A percentile compares a stretch with the other conserved stretches of the same genome.
Conservation (phyloP, 2,888 invertebrate species). For the Criorhina ranunculi region DNA sequence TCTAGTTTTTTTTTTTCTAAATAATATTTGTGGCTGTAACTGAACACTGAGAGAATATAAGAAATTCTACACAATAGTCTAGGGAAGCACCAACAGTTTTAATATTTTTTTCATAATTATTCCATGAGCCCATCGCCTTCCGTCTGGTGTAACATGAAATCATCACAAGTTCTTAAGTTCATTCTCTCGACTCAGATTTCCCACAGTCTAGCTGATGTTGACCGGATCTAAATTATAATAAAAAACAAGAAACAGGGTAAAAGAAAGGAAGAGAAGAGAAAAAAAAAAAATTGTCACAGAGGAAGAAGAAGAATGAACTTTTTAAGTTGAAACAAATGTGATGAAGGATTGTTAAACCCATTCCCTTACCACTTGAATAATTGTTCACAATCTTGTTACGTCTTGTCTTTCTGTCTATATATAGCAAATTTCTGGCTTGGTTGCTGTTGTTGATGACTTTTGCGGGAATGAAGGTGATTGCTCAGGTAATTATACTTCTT, state of each 20-base stretch:
- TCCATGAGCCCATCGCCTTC: conserved; percentile 65
- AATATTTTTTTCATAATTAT: conserved; percentile 39
- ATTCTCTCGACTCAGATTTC: conserved; percentile 59
- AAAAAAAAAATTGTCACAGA: conserved; percentile 23
- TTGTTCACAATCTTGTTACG: conserved; percentile 58
- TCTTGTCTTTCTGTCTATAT: conserved; percentile 1
- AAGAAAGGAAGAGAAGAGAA: conserved; percentile 20
- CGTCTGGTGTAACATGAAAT: conserved; percentile 71
- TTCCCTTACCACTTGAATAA: conserved; percentile 63
- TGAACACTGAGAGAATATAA: conserved; percentile 53
- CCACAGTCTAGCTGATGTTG: conserved; percentile 72
- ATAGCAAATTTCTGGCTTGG: conserved; percentile 9
- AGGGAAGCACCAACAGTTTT: not conserved
- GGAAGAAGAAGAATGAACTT: conserved; percentile 54
- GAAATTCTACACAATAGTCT: conserved; percentile 51
- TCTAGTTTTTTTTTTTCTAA: conserved; percentile 25
- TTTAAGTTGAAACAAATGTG: conserved; percentile 6
- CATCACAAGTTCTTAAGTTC: conserved; percentile 63
- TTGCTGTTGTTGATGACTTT: conserved; percentile 21
- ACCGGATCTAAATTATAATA: conserved; percentile 73
- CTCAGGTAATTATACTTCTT: conserved; percentile 66
- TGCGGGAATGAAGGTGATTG: conserved; percentile 50
- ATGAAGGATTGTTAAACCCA: conserved; percentile 34
- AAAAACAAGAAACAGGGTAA: conserved; percentile 35
- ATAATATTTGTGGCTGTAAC: conserved; percentile 47